Percentiles rank a stretch among this genome's conserved stretches.
phyloP scores from a whole-genome alignment of 1,140 invertebrate species.

The Magallana angulata region DNA sequence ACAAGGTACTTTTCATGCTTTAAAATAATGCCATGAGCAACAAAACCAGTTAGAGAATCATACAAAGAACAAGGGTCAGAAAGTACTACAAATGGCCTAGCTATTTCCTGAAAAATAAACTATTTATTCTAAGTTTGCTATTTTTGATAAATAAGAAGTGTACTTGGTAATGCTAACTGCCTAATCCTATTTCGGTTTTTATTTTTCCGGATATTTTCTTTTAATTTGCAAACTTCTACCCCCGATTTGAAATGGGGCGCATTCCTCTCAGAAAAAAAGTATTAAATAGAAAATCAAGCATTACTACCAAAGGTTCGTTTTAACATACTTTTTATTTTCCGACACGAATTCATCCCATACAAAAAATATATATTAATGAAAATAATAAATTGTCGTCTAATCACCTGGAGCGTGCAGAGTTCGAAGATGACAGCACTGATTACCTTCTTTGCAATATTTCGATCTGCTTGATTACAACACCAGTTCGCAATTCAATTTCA shows the following conservation, averaged over 20 bases:
- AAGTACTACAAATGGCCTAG: too few species aligned
- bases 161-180: background rate
- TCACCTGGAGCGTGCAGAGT: background rate
- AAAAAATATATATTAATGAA: background rate
- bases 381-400: background rate
- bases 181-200: background rate
- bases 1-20: too few species aligned
- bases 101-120: too few species aligned
- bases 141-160: background rate
- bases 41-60: too few species aligned
- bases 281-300: background rate
- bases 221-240: background rate
- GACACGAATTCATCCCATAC: background rate
- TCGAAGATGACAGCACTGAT: too few species aligned
- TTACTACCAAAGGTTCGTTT: background rate
- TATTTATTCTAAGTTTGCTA: too few species aligned
- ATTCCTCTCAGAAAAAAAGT: background rate
- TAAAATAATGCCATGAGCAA: too few species aligned
- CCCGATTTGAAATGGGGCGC: background rate
- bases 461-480: too few species aligned
- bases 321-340: background rate
- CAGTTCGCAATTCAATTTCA: too few species aligned
- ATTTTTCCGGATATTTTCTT: background rate
- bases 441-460: too few species aligned
- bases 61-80: too few species aligned